Conservation (phyloP, 1,140 invertebrate species). For the Metaphire vulgaris region DNA sequence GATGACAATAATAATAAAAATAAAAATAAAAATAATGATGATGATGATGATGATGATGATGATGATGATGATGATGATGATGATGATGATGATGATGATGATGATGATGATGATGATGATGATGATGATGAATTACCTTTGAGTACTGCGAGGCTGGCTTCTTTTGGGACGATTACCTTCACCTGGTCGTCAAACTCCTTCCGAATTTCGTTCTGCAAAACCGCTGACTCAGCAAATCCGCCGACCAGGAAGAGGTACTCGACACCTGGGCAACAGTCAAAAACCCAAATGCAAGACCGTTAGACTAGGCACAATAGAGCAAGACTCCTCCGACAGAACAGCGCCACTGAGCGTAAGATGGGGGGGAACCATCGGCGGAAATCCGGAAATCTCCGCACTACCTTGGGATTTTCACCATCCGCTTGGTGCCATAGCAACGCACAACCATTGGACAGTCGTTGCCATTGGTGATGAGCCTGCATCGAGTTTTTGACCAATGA, state of each 20-base stretch:
- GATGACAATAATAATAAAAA: not conserved
- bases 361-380: no score
- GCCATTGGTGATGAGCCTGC: no score
- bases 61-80: constrained; percentile 3
- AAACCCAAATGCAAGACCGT: no score
- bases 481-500: no score
- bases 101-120: constrained; percentile 7
- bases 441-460: no score
- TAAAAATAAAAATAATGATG: not conserved
- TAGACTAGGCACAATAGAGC: no score
- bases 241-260: constrained; percentile 59
- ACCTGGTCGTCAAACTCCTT: constrained; percentile 52
- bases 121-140: constrained; percentile 40
- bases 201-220: constrained; percentile 56
- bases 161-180: constrained; percentile 57
- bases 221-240: constrained; percentile 58
- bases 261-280: no score
- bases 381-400: no score
- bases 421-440: no score
- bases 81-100: constrained; percentile 8
- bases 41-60: constrained; percentile 7
- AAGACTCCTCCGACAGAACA: no score
- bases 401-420: no score
- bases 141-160: constrained; percentile 47
- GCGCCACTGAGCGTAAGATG: no score